phyloP scores from a whole-genome alignment of 2,113 vertebrate genomes.

The Sorex araneus region DNA sequence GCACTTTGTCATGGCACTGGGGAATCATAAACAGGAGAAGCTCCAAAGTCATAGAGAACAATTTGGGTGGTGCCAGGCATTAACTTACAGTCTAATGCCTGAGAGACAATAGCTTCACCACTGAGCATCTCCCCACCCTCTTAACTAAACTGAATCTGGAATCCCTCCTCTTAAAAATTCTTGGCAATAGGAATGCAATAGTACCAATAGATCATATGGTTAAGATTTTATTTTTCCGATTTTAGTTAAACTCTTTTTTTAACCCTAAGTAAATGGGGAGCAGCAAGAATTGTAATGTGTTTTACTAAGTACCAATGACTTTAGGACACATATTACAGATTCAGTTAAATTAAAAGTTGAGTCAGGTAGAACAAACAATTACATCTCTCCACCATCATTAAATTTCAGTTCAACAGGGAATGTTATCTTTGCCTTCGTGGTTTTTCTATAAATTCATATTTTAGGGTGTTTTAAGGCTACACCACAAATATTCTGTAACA shows the following conservation, averaged over 20 bases:
- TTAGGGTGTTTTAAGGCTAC: conserved; percentile 42
- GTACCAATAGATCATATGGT: neutral
- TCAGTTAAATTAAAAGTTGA: conserved; percentile 86
- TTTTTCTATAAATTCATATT: conserved; percentile 77
- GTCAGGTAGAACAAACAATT: conserved; percentile 81
- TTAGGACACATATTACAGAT: conserved; percentile 78
- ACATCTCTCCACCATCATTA: conserved; percentile 86
- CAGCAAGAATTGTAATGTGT: conserved; percentile 68
- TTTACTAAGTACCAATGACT: conserved; percentile 81
- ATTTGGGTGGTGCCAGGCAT: too few relatives aligned
- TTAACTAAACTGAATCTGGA: conserved; percentile 44
- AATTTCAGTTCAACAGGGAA: conserved; percentile 87
- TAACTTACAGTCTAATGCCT: too few relatives aligned
- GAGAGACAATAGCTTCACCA: too few relatives aligned
- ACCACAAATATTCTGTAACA: conserved; percentile 42
- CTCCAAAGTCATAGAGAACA: too few relatives aligned
- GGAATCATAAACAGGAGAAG: too few relatives aligned
- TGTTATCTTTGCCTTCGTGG: conserved; percentile 80
- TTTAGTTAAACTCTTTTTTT: conserved; percentile 27
- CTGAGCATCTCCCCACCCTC: neutral
- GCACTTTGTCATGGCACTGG: too few relatives aligned
- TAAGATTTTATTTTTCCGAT: conserved; percentile 57
- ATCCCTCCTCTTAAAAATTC: conserved; percentile 42
- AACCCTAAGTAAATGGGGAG: neutral
- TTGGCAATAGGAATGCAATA: neutral